A percentile compares a stretch with the other conserved stretches of the same genome.
Evolutionary conservation across 2,797 vertebrate genomes (phyloP).

Genomic region (Xiphorhynchus erythropygius): DNA sequence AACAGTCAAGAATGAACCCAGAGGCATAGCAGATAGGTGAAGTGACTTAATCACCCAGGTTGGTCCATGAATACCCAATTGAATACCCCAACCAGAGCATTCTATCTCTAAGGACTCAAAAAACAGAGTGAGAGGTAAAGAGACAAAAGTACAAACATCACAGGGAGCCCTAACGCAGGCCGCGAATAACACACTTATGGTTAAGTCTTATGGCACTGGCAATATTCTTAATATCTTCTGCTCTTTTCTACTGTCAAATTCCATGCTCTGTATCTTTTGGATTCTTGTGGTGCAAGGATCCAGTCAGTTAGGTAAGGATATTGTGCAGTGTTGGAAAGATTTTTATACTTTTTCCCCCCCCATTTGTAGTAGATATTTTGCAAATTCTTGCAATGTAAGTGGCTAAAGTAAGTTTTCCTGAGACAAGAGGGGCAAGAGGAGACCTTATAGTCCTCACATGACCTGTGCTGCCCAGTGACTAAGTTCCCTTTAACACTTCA

Average conservation of each 20-base stretch:
- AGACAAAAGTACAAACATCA: neutral
- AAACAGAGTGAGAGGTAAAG: neutral
- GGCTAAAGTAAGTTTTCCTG: neutral
- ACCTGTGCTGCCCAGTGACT: neutral
- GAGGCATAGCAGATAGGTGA: neutral
- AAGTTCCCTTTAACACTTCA: neutral
- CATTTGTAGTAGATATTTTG: neutral
- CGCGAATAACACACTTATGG: neutral
- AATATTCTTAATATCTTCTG: neutral
- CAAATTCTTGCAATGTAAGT: neutral
- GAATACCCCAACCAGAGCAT: neutral
- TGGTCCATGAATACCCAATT: accelerated
- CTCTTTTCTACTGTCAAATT: neutral
- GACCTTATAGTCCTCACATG: neutral
- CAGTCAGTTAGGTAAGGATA: neutral
- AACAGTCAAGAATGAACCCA: neutral
- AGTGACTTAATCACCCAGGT: neutral
- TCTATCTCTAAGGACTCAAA: neutral
- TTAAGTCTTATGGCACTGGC: neutral
- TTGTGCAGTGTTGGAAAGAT: neutral
- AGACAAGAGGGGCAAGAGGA: neutral
- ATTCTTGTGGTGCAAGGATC: neutral
- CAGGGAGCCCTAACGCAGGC: neutral
- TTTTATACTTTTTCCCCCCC: neutral
- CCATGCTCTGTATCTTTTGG: neutral